These are phyloP conservation scores for Neosalanx taihuensis DNA, from an alignment of 2,797 vertebrate genomes.

Conservation along the genomic window DNA sequence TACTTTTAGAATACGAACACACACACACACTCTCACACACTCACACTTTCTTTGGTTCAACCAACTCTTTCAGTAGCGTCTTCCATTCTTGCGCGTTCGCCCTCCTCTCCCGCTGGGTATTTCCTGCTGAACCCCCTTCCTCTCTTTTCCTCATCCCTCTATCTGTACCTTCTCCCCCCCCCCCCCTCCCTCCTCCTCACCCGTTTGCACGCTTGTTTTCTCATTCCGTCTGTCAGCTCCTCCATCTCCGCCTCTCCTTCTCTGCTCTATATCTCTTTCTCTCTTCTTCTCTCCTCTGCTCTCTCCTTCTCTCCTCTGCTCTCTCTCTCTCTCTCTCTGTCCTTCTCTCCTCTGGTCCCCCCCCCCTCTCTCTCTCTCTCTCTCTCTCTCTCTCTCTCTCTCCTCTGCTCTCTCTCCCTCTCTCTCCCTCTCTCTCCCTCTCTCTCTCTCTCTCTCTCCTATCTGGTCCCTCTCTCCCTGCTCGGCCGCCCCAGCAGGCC, in stretches of 20 bases:
- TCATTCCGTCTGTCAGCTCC: neutral
- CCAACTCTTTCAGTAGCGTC: neutral
- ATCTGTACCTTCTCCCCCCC: neutral
- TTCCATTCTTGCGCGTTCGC: neutral
- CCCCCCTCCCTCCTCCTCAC: slow-evolving; percentile 24
- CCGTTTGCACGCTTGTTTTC: neutral
- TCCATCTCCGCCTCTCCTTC: slow-evolving; percentile 18
- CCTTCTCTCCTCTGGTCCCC: slow-evolving; percentile 2
- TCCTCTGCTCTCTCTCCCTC: neutral
- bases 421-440: neutral
- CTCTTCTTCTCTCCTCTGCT: neutral
- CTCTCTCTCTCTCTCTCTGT: slow-evolving; percentile 1
- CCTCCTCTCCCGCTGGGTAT: neutral
- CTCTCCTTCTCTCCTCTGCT: neutral
- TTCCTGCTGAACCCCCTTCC: neutral
- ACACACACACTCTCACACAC: too few relatives aligned
- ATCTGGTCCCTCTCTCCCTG: neutral
- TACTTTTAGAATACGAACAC: too few relatives aligned
- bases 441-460: neutral
- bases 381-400: slow-evolving; percentile 29
- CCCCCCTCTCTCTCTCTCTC: slow-evolving; percentile 28
- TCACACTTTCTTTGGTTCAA: neutral
- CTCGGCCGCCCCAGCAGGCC: slow-evolving; percentile 38
- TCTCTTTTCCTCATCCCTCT: neutral
- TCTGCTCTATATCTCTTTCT: neutral